Percentiles rank a stretch among this genome's conserved stretches.
These are phyloP conservation scores for Chalcosyrphus nemorum DNA, from an alignment of 2,888 invertebrate species.

Conservation along the genomic window DNA sequence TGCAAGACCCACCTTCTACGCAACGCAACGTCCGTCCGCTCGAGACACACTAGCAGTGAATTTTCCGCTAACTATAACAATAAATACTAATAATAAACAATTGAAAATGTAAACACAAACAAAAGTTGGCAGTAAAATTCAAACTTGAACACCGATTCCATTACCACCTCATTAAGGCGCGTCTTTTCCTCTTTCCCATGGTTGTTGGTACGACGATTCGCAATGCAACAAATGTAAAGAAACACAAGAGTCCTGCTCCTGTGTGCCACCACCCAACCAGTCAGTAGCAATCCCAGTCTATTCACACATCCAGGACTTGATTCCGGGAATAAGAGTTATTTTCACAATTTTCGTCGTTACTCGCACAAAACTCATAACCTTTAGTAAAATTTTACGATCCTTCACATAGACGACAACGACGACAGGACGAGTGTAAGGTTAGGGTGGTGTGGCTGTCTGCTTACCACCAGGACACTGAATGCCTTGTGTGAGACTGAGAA, in stretches of 20 bases:
- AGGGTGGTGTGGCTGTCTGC: neutral
- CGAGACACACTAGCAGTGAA: neutral
- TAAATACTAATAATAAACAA: slow-evolving; percentile 63
- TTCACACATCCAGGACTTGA: neutral
- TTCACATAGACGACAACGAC: slow-evolving; percentile 21
- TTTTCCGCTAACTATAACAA: slow-evolving; percentile 34
- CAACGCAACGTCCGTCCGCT: neutral
- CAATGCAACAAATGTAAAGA: slow-evolving; percentile 27
- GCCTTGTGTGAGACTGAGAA: slow-evolving; percentile 35
- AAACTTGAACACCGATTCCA: slow-evolving; percentile 65
- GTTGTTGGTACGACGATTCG: neutral
- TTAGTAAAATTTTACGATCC: slow-evolving; percentile 57
- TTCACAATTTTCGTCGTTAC: slow-evolving; percentile 28
- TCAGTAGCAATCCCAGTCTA: too few species aligned
- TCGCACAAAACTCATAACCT: slow-evolving; percentile 56
- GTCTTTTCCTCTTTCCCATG: neutral
- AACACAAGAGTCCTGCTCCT: neutral
- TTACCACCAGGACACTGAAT: slow-evolving; percentile 1
- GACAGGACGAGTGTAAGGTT: neutral
- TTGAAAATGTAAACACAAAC: slow-evolving; percentile 66
- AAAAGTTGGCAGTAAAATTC: slow-evolving; percentile 57
- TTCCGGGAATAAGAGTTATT: slow-evolving; percentile 46
- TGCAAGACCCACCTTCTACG: neutral
- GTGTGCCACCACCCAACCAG: neutral
- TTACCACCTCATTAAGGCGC: slow-evolving; percentile 54